These are phyloP conservation scores for Melinaea marsaeus DNA, from an alignment of 2,888 invertebrate genomes.

Conservation along the genomic window DNA sequence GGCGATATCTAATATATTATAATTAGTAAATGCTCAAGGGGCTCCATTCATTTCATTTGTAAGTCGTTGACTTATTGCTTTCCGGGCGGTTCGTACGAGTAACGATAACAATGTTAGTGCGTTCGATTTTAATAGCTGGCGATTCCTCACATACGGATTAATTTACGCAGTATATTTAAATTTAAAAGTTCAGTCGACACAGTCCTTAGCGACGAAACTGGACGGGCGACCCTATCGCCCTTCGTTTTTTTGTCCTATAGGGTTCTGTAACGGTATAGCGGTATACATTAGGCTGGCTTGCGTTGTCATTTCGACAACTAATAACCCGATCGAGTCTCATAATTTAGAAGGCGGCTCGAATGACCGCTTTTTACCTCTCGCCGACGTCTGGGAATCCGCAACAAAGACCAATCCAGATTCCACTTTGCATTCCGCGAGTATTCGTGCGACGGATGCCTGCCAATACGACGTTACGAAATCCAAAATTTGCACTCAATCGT, in stretches of 20 bases:
- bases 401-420: slow-evolving; percentile 71
- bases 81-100: slow-evolving; percentile 56
- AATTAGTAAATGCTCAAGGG: slow-evolving; percentile 43
- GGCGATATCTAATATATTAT: slow-evolving; percentile 33
- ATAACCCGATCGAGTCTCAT: slow-evolving; percentile 61
- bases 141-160: slow-evolving; percentile 33
- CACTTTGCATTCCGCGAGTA: slow-evolving; percentile 70
- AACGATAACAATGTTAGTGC: slow-evolving; percentile 64
- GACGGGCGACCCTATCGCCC: slow-evolving; percentile 61
- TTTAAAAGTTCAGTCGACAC: slow-evolving; percentile 4
- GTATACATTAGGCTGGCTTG: slow-evolving; percentile 47
- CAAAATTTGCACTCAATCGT: slow-evolving; percentile 53
- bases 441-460: slow-evolving; percentile 54
- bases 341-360: slow-evolving; percentile 67
- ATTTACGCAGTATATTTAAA: slow-evolving; percentile 10
- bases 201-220: slow-evolving; percentile 45
- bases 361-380: slow-evolving; percentile 70
- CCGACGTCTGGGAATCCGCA: slow-evolving; percentile 75
- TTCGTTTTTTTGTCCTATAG: slow-evolving; percentile 49
- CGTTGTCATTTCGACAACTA: slow-evolving; percentile 66
- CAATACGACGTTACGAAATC: slow-evolving; percentile 56
- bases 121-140: slow-evolving; percentile 40
- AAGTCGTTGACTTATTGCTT: slow-evolving; percentile 67
- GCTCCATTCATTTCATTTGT: slow-evolving; percentile 52
- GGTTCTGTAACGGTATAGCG: slow-evolving; percentile 64